Percentiles rank a stretch among this genome's conserved stretches.
These are phyloP conservation scores for Cotesia congregata DNA, from an alignment of 2,888 invertebrate genomes.

Conservation along the genomic window DNA sequence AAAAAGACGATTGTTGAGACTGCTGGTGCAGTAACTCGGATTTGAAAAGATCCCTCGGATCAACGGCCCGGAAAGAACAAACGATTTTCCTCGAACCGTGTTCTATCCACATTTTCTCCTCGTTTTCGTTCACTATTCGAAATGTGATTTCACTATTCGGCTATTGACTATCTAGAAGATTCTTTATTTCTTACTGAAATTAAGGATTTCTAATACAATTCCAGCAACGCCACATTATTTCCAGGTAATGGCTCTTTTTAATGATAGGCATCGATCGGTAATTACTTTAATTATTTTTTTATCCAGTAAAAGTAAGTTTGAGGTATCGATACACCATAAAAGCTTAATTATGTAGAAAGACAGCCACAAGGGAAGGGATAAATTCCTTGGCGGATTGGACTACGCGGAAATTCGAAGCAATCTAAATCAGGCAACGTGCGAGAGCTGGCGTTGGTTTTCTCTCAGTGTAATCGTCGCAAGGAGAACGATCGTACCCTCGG, in stretches of 20 bases:
- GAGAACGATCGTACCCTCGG: conserved; percentile 61
- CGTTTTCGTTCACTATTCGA: conserved; percentile 46
- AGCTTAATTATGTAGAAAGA: conserved; percentile 33
- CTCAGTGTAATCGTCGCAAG: conserved; percentile 55
- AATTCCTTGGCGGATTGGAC: conserved; percentile 27
- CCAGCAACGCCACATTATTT: no score
- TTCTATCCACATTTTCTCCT: conserved; percentile 58
- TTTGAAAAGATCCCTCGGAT: conserved; percentile 69
- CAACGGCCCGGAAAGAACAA: conserved; percentile 69
- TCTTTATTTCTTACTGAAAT: conserved; percentile 30
- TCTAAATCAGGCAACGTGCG: conserved; percentile 41
- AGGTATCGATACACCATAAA: background rate
- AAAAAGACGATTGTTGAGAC: conserved; percentile 42
- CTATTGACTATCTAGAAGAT: conserved; percentile 45
- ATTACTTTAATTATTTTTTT: background rate
- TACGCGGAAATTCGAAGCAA: conserved; percentile 50
- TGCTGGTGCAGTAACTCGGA: conserved; percentile 62
- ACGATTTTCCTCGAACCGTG: conserved; percentile 67
- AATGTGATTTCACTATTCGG: conserved; percentile 35
- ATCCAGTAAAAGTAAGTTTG: background rate
- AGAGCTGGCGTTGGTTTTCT: conserved; percentile 48
- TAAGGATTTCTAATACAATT: no score
- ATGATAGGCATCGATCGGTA: no score
- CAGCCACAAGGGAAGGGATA: conserved; percentile 19
- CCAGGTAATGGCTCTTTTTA: no score